Conservation (phyloP, 2,888 invertebrate genomes). For the Scaptomyza tumidula region DNA sequence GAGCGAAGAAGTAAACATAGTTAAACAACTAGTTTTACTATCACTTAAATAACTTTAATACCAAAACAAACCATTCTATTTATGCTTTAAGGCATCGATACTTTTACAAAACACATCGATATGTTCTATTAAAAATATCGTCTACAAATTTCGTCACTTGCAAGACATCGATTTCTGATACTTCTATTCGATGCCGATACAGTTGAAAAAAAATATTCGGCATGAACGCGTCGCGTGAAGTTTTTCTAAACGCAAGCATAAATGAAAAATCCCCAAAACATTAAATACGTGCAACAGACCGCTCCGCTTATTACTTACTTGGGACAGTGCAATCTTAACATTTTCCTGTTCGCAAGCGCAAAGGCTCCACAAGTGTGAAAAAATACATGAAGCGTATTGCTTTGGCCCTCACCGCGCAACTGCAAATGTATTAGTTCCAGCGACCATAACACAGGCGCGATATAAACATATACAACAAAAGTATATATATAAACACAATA, state of each 20-base stretch:
- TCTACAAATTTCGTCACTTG: background rate
- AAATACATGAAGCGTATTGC: conserved; percentile 26
- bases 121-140: too few species aligned
- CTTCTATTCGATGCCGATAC: conserved; percentile 26
- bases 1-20: background rate
- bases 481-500: background rate
- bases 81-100: background rate
- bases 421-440: conserved; percentile 48
- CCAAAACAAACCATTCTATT: background rate
- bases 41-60: background rate
- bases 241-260: conserved; percentile 30
- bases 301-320: background rate
- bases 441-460: conserved; percentile 14
- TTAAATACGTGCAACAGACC: conserved; percentile 18
- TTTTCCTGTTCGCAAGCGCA: conserved; percentile 18
- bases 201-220: conserved; percentile 42
- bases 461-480: conserved; percentile 5
- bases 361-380: conserved; percentile 34
- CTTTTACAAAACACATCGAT: background rate
- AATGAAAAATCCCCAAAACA: conserved; percentile 9
- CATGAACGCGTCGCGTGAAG: conserved; percentile 48
- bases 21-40: background rate
- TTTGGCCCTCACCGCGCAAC: conserved; percentile 34
- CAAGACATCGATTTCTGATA: conserved; percentile 15
- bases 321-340: background rate